A percentile compares a stretch with the other conserved stretches of the same genome.
These are phyloP conservation scores for Epinephelus moara DNA, from an alignment of 2,113 vertebrate species.

Conservation along the genomic window DNA sequence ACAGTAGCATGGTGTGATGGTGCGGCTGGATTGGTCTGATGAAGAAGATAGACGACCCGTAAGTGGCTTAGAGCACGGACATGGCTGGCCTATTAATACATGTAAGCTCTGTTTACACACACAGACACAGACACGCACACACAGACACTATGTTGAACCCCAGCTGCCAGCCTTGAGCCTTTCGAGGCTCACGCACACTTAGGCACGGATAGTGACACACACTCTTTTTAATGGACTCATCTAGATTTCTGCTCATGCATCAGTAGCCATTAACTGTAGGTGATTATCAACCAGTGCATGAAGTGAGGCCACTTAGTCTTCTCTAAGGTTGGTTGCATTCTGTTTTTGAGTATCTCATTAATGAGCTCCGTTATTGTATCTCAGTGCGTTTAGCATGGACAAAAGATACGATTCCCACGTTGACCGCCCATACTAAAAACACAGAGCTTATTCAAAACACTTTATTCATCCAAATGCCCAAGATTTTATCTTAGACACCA, in stretches of 20 bases:
- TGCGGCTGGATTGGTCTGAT: constrained; percentile 74
- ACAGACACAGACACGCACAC: constrained; percentile 37
- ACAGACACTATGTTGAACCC: constrained; percentile 14
- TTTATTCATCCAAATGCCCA: neutral
- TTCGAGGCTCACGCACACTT: constrained; percentile 42
- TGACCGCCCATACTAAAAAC: neutral
- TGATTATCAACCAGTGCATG: constrained; percentile 45
- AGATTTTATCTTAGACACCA: neutral
- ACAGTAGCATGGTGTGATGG: constrained; percentile 69
- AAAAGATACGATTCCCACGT: neutral
- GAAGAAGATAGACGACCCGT: constrained; percentile 67
- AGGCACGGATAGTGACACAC: constrained; percentile 42
- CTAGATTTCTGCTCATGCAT: constrained; percentile 55
- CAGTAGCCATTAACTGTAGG: constrained; percentile 47
- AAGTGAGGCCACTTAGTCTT: constrained; percentile 34
- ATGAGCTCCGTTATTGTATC: constrained; percentile 2
- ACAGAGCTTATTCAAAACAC: neutral
- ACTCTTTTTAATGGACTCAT: constrained; percentile 42
- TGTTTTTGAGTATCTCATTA: constrained; percentile 20
- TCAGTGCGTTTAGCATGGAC: neutral
- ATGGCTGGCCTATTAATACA: constrained; percentile 74
- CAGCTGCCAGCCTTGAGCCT: constrained; percentile 53
- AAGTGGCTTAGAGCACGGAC: constrained; percentile 79
- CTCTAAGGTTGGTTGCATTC: constrained; percentile 30
- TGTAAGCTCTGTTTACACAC: constrained; percentile 78